A percentile compares a stretch with the other conserved stretches of the same genome.
phyloP scores from a whole-genome alignment of 2,113 vertebrate species.

The Crotophaga sulcirostris region DNA sequence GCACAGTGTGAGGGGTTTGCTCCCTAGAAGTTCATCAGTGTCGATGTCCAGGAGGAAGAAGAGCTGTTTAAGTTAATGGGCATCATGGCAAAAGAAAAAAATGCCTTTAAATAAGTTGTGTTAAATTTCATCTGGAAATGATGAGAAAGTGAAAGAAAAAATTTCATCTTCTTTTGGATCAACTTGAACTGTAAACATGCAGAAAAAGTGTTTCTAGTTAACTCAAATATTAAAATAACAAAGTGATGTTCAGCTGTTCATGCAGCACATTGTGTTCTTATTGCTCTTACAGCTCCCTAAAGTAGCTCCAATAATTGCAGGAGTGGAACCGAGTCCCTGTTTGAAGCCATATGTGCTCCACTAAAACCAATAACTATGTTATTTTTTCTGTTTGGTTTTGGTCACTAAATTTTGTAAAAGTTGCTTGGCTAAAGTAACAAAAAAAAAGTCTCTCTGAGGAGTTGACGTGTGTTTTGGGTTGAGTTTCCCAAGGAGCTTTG shows the following conservation, averaged over 20 bases:
- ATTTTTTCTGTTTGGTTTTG: not conserved
- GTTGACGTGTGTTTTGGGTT: not conserved
- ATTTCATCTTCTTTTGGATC: not conserved
- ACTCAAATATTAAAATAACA: not conserved
- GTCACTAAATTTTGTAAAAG: not conserved
- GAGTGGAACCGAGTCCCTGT: not conserved
- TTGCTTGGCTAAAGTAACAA: not conserved
- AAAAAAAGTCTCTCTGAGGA: not conserved
- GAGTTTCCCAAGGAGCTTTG: not conserved
- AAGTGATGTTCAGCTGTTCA: not conserved
- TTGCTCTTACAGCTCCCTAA: not conserved
- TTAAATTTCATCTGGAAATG: not conserved
- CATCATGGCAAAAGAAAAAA: not conserved
- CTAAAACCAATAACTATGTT: not conserved
- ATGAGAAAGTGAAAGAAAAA: not conserved
- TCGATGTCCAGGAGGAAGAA: not conserved
- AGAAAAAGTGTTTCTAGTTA: not conserved
- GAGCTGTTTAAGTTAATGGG: not conserved
- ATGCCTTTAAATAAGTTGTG: not conserved
- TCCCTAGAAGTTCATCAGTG: not conserved
- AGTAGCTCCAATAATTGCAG: not conserved
- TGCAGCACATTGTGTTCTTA: not conserved
- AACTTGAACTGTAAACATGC: not conserved
- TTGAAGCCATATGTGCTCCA: not conserved
- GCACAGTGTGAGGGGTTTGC: fast-evolving